Evolutionary conservation across 2,797 vertebrate genomes (phyloP).

Genomic region (Myripristis jacobus): DNA sequence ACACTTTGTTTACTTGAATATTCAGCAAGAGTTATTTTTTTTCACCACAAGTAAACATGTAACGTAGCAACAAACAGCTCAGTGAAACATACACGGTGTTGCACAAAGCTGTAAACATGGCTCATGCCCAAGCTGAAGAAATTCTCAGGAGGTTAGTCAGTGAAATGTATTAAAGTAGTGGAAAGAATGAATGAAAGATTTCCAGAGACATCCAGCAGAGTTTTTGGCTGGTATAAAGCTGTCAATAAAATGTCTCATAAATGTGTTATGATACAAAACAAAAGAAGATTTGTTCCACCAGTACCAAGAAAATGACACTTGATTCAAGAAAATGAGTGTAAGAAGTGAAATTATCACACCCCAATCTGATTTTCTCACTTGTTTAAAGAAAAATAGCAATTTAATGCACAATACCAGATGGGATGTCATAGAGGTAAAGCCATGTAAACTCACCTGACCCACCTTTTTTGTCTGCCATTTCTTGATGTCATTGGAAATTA

Average conservation of each 20-base stretch:
- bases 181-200: not conserved
- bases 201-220: not conserved
- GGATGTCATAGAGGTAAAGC: too few species aligned
- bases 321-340: too few species aligned
- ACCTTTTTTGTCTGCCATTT: too few species aligned
- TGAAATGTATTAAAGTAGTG: not conserved
- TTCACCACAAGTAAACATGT: constrained; percentile 30
- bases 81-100: constrained; percentile 30
- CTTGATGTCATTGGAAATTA: too few species aligned
- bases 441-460: too few species aligned
- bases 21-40: constrained; percentile 38
- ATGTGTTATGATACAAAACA: too few species aligned
- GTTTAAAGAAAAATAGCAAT: too few species aligned
- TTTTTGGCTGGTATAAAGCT: not conserved
- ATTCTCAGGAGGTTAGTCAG: constrained; percentile 18
- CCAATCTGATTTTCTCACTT: too few species aligned
- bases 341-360: too few species aligned
- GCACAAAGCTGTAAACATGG: constrained; percentile 34
- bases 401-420: too few species aligned
- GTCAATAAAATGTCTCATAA: not conserved
- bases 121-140: constrained; percentile 20
- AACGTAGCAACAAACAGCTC: constrained; percentile 26
- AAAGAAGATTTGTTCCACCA: too few species aligned
- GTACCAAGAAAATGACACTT: too few species aligned
- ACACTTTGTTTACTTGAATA: constrained; percentile 44